phyloP scores from a whole-genome alignment of 2,888 invertebrate species.

The Cistogaster globosa region DNA sequence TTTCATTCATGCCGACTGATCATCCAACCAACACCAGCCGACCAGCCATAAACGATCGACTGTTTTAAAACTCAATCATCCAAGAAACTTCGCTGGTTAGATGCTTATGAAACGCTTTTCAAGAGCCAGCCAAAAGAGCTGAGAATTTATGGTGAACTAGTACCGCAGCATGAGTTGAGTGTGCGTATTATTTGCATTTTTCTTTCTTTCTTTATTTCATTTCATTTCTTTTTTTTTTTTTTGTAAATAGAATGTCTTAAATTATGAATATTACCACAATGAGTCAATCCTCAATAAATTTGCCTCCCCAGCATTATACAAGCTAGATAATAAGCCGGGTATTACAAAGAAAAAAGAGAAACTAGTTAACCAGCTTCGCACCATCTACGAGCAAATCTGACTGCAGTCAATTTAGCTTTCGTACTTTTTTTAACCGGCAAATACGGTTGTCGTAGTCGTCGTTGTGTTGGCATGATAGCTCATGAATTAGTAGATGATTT shows the following conservation, averaged over 20 bases:
- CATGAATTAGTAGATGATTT: slow-evolving; percentile 70
- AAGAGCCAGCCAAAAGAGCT: slow-evolving; percentile 63
- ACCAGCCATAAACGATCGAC: slow-evolving; percentile 9
- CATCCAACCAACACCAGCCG: slow-evolving; percentile 21
- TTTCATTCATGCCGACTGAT: slow-evolving; percentile 70
- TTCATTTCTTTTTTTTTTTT: slow-evolving; percentile 71
- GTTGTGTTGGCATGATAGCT: slow-evolving; percentile 51
- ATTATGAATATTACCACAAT: slow-evolving; percentile 82
- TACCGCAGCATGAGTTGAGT: slow-evolving; percentile 72
- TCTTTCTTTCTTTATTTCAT: slow-evolving; percentile 42
- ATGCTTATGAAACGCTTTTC: slow-evolving; percentile 23
- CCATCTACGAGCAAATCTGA: slow-evolving; percentile 5
- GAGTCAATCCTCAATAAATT: slow-evolving; percentile 82
- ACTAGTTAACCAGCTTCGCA: slow-evolving; percentile 45
- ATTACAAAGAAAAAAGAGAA: neutral
- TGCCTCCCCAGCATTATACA: slow-evolving; percentile 52
- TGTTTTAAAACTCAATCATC: slow-evolving; percentile 68
- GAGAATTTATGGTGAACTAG: slow-evolving; percentile 80
- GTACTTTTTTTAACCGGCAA: slow-evolving; percentile 61
- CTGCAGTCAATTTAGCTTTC: slow-evolving; percentile 53
- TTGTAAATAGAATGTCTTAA: slow-evolving; percentile 76
- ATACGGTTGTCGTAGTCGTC: slow-evolving; percentile 69
- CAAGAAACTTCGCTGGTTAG: slow-evolving; percentile 41
- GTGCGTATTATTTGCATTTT: slow-evolving; percentile 36
- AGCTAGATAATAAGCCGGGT: slow-evolving; percentile 4